Evolutionary conservation across 2,797 vertebrate species (phyloP), one percentile per base, ranked within the genome.

Genomic region (Lateolabrax maculatus): DNA sequence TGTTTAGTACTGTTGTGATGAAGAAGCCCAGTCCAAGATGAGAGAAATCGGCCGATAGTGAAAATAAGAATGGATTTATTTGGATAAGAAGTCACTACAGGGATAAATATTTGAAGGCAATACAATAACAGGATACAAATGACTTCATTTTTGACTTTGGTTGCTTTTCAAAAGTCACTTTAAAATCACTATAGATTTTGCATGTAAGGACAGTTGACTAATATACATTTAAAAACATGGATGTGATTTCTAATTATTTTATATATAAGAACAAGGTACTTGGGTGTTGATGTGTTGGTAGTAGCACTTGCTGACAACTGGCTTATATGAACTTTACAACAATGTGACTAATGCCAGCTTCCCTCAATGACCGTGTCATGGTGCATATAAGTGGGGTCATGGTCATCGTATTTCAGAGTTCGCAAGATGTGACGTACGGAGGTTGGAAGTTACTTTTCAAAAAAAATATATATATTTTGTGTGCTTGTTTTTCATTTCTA

Each of bases 1-100:
- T 87, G 84, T 87, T 87, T 77, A 21, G 46, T 0, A 6, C 37
- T 65, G 64, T 57, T 76, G 55, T 66, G 77, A 72, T 67, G 44
- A 75, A 63, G 65, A 62, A 13, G 31, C 9, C 3, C 27, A 6
- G 29, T 52, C 53, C 46, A 73, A 58, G 43, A 76, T 31, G 36
- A 68, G 25, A 72, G 49, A 74, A 53, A 43, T 61, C 49, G 37
- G 31, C 13, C 2, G 5, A 39, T 6, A 10, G 9, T 8, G 6
- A 34, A 53, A 58, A 53, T 46, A 65, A 39, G 11, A 41, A n/a
- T 6, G 10, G 0, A 57, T 66, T 57, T 31, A 12, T 53, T 49
- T 75, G 48, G 31, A 36, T 53, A 21, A 57, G 57, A 18, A 5
- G 56, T 49, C 43, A 58, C 9, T 1, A 3, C 1, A 23, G 37